Evolutionary conservation across 1,140 invertebrate genomes (phyloP).

Genomic region (Drosophila yakuba): DNA sequence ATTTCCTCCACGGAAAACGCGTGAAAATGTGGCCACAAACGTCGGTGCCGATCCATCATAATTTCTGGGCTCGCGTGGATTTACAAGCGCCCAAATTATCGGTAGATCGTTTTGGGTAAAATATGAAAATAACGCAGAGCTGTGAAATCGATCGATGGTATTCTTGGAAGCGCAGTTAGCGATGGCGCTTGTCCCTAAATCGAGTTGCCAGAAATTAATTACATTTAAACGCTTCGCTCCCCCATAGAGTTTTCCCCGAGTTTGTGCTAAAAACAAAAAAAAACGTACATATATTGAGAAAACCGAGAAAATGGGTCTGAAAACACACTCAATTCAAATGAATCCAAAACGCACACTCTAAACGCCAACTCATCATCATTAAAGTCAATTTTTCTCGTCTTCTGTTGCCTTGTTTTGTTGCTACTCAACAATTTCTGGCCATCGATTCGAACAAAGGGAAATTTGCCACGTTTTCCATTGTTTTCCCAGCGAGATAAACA

Average conservation of each 20-base stretch:
- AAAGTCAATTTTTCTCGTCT: slow-evolving; percentile 71
- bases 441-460: slow-evolving; percentile 78
- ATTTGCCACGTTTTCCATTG: slow-evolving; percentile 84
- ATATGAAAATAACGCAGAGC: slow-evolving; percentile 59
- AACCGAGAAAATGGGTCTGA: slow-evolving; percentile 28
- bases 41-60: slow-evolving; percentile 72
- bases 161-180: slow-evolving; percentile 44
- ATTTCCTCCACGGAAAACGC: slow-evolving; percentile 40
- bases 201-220: slow-evolving; percentile 65
- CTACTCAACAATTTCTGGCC: slow-evolving; percentile 66
- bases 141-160: slow-evolving; percentile 64
- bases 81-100: slow-evolving; percentile 80
- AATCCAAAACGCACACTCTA: slow-evolving; percentile 64
- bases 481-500: slow-evolving; percentile 50
- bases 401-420: slow-evolving; percentile 61
- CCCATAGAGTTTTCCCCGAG: slow-evolving; percentile 50
- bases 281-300: slow-evolving; percentile 12
- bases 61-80: slow-evolving; percentile 75
- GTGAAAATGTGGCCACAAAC: slow-evolving; percentile 69
- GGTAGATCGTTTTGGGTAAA: slow-evolving; percentile 40
- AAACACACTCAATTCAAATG: slow-evolving; percentile 62
- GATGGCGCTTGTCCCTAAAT: slow-evolving; percentile 18
- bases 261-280: slow-evolving; percentile 60
- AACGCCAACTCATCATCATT: slow-evolving; percentile 83
- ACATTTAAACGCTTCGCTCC: slow-evolving; percentile 59